Base-by-base conservation (phyloP, 23 tunicate species). In the Oikopleura albicans region DNA sequence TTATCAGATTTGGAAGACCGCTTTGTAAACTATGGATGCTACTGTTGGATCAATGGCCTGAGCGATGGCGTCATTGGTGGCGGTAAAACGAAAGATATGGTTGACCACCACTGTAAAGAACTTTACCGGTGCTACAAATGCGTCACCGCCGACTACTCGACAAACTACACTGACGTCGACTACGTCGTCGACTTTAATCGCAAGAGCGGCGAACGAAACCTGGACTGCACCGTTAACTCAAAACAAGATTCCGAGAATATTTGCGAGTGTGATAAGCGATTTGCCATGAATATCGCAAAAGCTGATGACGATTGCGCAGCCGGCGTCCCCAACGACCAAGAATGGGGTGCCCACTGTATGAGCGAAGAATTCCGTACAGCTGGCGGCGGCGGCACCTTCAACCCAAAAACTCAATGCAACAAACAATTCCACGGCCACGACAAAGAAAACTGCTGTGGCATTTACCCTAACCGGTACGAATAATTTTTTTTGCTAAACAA, bases 101-200 rank as follows among this genome's bases (percentile, higher is more conserved):
- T 71, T 29, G 79, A 71, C 31, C 79, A 71, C 31, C 79, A 71
- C 37, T 71, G 79, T 29, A 71, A 71, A 37, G 79, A 71, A 29
- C 79, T 71, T 29, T 71, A 71, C 79, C 33, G 79, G 31, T 71
- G 79, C 37, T 71, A 71, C 79, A 71, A 71, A 71, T 71, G 79
- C 37, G 79, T 71, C 37, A 4, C 31, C 37, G 2, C 27, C 37
- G 79, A 71, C 79, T 71, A 71, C 37, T 16, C 27, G 2, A 37
- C 79, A 34, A 71, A 71, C 79, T 71, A 71, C 37, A 71, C 79
- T 12, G 79, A 71, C 31, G 79, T 71, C 34, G 4, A 31, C 37
- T 71, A 71, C 37, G 35, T 2, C 31, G 79, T 71, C 37, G 79
- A 71, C 4, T 29, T 71, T 37, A 71, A 71, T 2, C 4, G 35